Conservation (phyloP, 2,113 vertebrate species). For the Hirundichthys speculiger region DNA sequence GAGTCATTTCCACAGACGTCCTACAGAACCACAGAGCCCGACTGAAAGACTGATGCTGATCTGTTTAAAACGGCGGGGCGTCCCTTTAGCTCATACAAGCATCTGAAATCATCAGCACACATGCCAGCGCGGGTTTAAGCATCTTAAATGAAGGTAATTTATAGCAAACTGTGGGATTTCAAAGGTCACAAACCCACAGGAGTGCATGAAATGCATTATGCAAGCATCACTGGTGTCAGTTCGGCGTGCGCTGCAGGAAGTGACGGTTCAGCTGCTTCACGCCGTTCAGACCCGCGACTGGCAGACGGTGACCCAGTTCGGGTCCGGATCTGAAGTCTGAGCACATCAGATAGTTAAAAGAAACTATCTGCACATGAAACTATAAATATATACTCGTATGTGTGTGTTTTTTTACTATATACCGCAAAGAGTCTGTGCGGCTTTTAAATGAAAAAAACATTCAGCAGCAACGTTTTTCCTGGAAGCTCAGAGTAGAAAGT, state of each 20-base stretch:
- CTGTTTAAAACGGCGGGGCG: too few species aligned
- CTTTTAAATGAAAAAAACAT: background rate
- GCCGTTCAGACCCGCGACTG: conserved; percentile 13
- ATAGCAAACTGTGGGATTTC: too few species aligned
- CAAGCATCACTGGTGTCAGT: background rate
- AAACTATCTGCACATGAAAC: conserved; percentile 9
- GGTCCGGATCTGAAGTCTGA: background rate
- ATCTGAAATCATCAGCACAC: too few species aligned
- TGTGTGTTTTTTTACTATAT: conserved; percentile 5
- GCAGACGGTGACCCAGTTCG: conserved; percentile 9
- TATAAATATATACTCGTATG: background rate
- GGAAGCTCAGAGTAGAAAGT: background rate
- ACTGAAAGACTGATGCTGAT: too few species aligned
- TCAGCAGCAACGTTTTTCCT: background rate
- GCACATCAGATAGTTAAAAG: background rate
- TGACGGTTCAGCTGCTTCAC: background rate
- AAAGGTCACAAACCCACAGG: background rate
- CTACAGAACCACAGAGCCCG: too few species aligned
- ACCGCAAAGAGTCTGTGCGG: conserved; percentile 18
- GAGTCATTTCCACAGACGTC: too few species aligned
- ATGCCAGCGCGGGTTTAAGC: too few species aligned
- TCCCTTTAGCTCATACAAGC: too few species aligned
- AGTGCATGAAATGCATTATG: background rate
- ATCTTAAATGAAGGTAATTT: too few species aligned
- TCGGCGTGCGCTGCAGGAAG: background rate